These are phyloP conservation scores for Rapana venosa DNA, from an alignment of 2,888 invertebrate species.

Conservation along the genomic window DNA sequence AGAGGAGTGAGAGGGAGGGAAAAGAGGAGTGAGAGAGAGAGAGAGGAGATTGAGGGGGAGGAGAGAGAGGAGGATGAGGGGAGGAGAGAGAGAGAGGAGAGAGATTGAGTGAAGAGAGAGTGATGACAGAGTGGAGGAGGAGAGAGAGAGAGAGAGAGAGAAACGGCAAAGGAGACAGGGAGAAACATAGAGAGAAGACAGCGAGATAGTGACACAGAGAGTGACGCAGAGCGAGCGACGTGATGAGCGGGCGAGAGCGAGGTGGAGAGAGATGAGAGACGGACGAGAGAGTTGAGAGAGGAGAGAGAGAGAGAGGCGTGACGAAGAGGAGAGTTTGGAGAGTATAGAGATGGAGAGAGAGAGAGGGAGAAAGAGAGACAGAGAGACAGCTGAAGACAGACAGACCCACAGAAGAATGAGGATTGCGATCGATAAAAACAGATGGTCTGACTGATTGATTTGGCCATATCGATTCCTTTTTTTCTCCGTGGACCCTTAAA, in stretches of 20 bases:
- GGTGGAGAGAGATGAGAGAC: not conserved
- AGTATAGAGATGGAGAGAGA: not conserved
- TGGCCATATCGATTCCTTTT: no score
- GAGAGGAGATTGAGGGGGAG: no score
- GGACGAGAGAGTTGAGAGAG: not conserved
- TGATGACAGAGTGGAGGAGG: no score
- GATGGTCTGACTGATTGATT: no score
- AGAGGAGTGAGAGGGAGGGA: no score
- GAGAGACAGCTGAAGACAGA: not conserved
- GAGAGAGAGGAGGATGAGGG: no score
- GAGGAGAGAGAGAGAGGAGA: no score
- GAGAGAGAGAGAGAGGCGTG: not conserved
- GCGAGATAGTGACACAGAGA: not conserved
- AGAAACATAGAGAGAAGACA: no score
- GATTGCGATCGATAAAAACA: no score
- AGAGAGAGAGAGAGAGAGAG: not conserved
- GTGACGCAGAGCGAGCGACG: not conserved
- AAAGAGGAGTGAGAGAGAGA: no score
- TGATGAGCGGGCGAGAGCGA: not conserved
- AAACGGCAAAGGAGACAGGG: not conserved
- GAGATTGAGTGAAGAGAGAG: no score
- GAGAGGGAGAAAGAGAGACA: not conserved
- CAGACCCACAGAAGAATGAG: not conserved
- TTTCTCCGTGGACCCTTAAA: no score
- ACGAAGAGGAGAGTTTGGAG: not conserved